Conservation (phyloP, 2,113 vertebrate species). For the Xiphorhynchus elegans region DNA sequence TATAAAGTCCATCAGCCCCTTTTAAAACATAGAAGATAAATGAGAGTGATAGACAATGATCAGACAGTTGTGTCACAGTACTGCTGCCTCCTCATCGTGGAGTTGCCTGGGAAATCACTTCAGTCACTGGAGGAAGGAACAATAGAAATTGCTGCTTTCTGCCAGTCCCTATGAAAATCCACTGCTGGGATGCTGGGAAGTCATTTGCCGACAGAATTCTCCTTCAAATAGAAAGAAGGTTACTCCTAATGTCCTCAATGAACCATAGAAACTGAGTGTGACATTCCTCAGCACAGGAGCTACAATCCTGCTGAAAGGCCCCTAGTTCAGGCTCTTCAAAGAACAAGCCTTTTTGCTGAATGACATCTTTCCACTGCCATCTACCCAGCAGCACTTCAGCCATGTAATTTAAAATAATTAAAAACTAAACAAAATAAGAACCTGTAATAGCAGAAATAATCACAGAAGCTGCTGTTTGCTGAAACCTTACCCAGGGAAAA, state of each 20-base stretch:
- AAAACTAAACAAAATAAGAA: constrained; percentile 60
- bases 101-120: neutral
- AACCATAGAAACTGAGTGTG: neutral
- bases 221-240: neutral
- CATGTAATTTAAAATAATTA: constrained; percentile 67
- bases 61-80: neutral
- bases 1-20: neutral
- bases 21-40: neutral
- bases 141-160: neutral
- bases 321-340: constrained; percentile 17
- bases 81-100: fast-evolving
- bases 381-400: constrained; percentile 44
- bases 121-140: neutral
- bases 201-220: neutral
- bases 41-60: neutral
- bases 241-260: neutral
- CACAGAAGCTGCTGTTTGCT: constrained; percentile 20
- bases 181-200: neutral
- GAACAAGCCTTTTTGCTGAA: constrained; percentile 24
- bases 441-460: constrained; percentile 42
- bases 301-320: neutral
- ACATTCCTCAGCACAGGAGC: neutral
- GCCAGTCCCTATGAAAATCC: neutral
- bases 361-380: constrained; percentile 1
- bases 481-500: neutral